Percentiles rank a stretch among this genome's conserved stretches.
Conservation (phyloP, 2,113 vertebrate species). For the Camarhynchus parvulus region DNA sequence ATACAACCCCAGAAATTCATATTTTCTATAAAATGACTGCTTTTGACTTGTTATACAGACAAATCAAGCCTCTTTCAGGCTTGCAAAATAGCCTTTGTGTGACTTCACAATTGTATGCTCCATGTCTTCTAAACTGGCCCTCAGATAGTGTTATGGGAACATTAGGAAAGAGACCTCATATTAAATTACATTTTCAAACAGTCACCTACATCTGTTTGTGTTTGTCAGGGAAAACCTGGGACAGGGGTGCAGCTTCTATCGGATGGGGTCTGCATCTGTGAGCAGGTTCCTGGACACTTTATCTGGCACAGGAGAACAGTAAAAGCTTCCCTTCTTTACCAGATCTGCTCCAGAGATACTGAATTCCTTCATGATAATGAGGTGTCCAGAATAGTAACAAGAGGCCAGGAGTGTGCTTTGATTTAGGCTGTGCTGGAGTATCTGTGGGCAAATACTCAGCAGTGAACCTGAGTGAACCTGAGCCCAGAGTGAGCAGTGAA, state of each 20-base stretch:
- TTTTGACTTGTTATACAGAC: background rate
- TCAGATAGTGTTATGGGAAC: background rate
- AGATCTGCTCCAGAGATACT: conserved; percentile 44
- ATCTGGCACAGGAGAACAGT: conserved; percentile 48
- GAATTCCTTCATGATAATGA: conserved; percentile 62
- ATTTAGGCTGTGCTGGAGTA: background rate
- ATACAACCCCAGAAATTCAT: background rate
- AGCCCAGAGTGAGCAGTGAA: conserved; percentile 11
- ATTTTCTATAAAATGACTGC: background rate
- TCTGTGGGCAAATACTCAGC: background rate
- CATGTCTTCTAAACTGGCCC: background rate
- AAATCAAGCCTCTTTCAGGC: background rate
- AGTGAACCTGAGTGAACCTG: background rate
- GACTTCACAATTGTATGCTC: background rate
- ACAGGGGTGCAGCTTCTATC: background rate
- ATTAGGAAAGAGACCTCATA: background rate
- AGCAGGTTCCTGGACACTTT: conserved; percentile 27
- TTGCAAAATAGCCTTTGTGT: background rate
- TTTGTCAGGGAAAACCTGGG: conserved; percentile 4
- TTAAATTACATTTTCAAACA: background rate
- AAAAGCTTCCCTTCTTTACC: conserved; percentile 24
- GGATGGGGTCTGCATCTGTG: background rate
- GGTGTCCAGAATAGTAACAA: conserved; percentile 55
- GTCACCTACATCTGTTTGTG: background rate
- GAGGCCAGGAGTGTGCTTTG: background rate